Evolutionary conservation across 2,113 vertebrate genomes (phyloP), one percentile per base, ranked within the genome.

Genomic region (Rhynchomys soricoides): DNA sequence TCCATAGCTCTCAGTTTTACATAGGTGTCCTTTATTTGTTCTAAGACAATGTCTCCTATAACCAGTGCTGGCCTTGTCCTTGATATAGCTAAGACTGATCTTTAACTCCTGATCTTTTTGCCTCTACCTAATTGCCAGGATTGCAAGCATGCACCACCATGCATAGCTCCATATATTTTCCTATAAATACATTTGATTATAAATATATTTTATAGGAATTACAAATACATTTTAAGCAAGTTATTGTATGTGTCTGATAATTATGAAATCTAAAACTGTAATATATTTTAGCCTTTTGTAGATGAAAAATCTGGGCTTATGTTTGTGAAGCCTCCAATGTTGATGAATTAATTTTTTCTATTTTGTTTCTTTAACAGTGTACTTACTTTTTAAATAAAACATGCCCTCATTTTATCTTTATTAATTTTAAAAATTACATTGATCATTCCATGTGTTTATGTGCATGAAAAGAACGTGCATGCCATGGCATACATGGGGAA

Each of bases 231-330:
- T 87, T 89, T 83, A 95, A 73, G 13, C 91, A 81, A 91, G 48
- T 50, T 93, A 95, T 91, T 94, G 59, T 90, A 95, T 31, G 66
- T 92, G 1, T 79, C 29, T 97, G 43, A 22, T 17, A 86, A 34
- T 94, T 95, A 40, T 90, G 26, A 90, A 93, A 96, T 16, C 21
- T 57, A 89, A 40, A 40, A 94, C 90, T 48, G 75, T 81, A 86
- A 86, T 96, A 75, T 92, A 43, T 62, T 96, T 97, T 82, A 91
- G 70, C 29, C 31, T 74, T 93, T 86, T 91, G 29, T 85, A 88
- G 29, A 81, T 95, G 55, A 96, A 94, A 90, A 95, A 7, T 71
- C 11, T 15, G 29, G 86, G 48, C 5, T 88, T 2, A 29, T 94
- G 4, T 7, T 96, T 86, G 88, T 88, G 3, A 2, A 92, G 2